These are phyloP conservation scores for Hydractinia symbiolongicarpus DNA, from an alignment of 30 jellyfish, hydroid and myxozoan genomes.

Conservation along the genomic window DNA sequence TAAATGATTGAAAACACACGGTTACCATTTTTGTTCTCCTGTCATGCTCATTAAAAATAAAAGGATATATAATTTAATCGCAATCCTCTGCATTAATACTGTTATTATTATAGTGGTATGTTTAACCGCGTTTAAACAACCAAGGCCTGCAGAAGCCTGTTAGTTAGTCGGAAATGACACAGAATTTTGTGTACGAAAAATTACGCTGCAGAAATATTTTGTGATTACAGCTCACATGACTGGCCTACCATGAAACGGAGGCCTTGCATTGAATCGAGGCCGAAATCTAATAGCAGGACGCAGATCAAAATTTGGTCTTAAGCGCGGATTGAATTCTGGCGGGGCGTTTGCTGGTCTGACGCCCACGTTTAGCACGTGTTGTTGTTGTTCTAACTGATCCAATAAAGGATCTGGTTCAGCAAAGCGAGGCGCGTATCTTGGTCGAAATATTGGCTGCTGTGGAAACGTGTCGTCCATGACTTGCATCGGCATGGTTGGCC, in stretches of 20 bases:
- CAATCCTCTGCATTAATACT: too few species aligned
- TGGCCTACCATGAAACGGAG: background rate
- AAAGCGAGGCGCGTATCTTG: conserved; percentile 2
- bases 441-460: background rate
- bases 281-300: conserved; percentile 22
- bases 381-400: conserved; percentile 16
- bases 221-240: too few species aligned
- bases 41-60: too few species aligned
- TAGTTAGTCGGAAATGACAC: too few species aligned
- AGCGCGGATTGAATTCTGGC: conserved; percentile 14
- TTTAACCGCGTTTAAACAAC: too few species aligned
- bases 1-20: too few species aligned
- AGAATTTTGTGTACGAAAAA: too few species aligned
- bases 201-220: too few species aligned
- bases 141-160: too few species aligned
- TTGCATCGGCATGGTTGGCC: background rate
- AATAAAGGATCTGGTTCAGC: conserved; percentile 39
- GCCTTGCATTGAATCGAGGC: conserved; percentile 12
- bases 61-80: too few species aligned
- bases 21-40: too few species aligned
- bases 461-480: background rate
- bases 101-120: too few species aligned
- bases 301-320: conserved; percentile 21
- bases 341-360: background rate
- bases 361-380: background rate